Base-by-base conservation (phyloP, 2,888 invertebrate species). In the Agrochola macilenta region DNA sequence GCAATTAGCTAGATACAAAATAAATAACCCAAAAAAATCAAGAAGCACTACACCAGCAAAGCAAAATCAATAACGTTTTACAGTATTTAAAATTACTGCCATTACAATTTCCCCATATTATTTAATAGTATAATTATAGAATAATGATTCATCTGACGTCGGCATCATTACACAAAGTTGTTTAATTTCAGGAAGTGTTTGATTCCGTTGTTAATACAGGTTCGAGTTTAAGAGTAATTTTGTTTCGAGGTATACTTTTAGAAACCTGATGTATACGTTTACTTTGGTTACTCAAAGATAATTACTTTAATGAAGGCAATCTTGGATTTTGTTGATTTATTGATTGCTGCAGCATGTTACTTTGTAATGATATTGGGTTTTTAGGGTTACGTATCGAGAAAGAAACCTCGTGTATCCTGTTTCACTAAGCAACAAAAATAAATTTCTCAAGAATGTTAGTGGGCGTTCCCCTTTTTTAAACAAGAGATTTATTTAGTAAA, bases 141-240 rank as follows among this genome's bases (percentile, higher is more conserved):
- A 74, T 78, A 75, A 85, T 71, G n/a, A 85, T 77, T 76, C 58
- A 71, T 81, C 71, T 83, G 30, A 65, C 49, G 75, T 58, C 84
- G 81, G 86, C 81, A 77, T 81, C 76, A 86, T 88, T 86, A 86
- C 63, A 81, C 60, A 68, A 81, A 86, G 83, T 84, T 69, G 66
- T 78, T 86, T 88, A 88, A 86, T 83, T 86, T 88, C 84, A 86
- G 87, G 81, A 88, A 86, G 87, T 79, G 77, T 88, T 88, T 76
- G 76, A 88, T 79, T 79, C 61, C 73, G 66, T 69, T 68, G 64
- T 74, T 85, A 77, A 70, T 69, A 85, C 83, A 54, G 69, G 49
- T 81, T 83, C 74, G 57, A 78, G 52, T 76, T 88, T 81, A 52
- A 61, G 63, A 81, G 73, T 77, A 83, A 86, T 88, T 88, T 83